Evolutionary conservation across 2,113 vertebrate genomes (phyloP).

Genomic region (Lates calcarifer): DNA sequence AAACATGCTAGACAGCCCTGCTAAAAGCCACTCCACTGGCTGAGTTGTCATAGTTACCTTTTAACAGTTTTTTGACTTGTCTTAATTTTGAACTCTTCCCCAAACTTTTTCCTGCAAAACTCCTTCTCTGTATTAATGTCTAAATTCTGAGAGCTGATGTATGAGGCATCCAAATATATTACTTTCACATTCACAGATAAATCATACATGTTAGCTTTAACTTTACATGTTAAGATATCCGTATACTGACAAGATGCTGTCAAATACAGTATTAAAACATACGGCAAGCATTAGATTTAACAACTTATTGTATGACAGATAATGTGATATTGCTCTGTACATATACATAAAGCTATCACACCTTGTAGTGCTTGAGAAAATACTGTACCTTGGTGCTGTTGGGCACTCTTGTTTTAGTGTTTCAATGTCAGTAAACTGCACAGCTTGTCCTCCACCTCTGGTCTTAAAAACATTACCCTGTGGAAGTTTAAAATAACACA

Average conservation of each 20-base stretch:
- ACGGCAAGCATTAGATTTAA: background rate
- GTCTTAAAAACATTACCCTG: conserved; percentile 96
- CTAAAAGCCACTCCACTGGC: too few relatives aligned
- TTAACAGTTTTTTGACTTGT: too few relatives aligned
- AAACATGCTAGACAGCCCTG: too few relatives aligned
- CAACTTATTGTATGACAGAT: background rate
- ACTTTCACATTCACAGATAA: too few relatives aligned
- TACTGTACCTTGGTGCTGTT: conserved; percentile 78
- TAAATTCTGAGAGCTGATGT: too few relatives aligned
- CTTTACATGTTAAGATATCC: background rate
- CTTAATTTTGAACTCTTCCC: too few relatives aligned
- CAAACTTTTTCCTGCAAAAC: too few relatives aligned
- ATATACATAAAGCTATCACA: background rate
- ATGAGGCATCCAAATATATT: too few relatives aligned
- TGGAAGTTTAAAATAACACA: conserved; percentile 1
- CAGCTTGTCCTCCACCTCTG: conserved; percentile 92
- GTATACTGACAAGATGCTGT: background rate
- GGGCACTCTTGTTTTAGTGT: conserved; percentile 91
- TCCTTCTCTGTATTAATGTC: too few relatives aligned
- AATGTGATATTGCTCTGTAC: background rate
- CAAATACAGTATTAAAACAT: background rate
- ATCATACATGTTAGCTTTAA: background rate
- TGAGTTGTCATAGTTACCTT: too few relatives aligned
- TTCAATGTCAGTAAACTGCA: conserved; percentile 97
- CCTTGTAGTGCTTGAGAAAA: background rate